phyloP scores from a whole-genome alignment of 2,888 invertebrate species.

The Pseudoips prasinana region DNA sequence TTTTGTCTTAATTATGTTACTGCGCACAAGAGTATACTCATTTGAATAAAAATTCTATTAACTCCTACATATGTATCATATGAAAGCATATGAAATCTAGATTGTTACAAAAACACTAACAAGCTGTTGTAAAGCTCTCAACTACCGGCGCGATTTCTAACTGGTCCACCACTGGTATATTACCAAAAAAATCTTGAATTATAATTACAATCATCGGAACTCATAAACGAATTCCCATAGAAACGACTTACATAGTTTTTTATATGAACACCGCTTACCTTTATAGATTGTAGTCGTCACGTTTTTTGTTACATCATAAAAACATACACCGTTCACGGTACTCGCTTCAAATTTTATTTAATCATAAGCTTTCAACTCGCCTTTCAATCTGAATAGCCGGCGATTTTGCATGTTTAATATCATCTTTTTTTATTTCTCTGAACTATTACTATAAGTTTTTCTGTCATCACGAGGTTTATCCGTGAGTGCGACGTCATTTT shows the following conservation, averaged over 20 bases:
- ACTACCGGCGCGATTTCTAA: too few species aligned
- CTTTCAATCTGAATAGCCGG: slow-evolving; percentile 59
- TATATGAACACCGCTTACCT: slow-evolving; percentile 38
- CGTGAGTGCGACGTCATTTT: too few species aligned
- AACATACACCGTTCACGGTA: slow-evolving; percentile 53
- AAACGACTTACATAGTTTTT: slow-evolving; percentile 41
- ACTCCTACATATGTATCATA: too few species aligned
- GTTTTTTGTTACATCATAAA: slow-evolving; percentile 55
- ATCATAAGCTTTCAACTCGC: slow-evolving; percentile 66
- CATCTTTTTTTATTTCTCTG: too few species aligned
- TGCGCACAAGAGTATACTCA: too few species aligned
- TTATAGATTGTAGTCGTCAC: slow-evolving; percentile 37
- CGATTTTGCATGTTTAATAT: slow-evolving; percentile 58
- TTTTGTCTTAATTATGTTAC: too few species aligned
- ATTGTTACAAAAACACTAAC: too few species aligned
- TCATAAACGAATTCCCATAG: slow-evolving; percentile 32
- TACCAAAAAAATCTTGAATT: too few species aligned
- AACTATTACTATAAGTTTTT: slow-evolving; percentile 58
- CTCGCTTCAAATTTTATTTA: slow-evolving; percentile 54
- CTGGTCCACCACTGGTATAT: slow-evolving; percentile 5
- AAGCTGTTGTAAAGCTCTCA: too few species aligned
- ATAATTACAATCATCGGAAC: slow-evolving; percentile 38
- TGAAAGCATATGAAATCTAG: too few species aligned
- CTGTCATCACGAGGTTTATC: slow-evolving; percentile 33
- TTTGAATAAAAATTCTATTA: too few species aligned